Conservation (phyloP, 2,113 vertebrate genomes). For the Podarcis raffonei region DNA sequence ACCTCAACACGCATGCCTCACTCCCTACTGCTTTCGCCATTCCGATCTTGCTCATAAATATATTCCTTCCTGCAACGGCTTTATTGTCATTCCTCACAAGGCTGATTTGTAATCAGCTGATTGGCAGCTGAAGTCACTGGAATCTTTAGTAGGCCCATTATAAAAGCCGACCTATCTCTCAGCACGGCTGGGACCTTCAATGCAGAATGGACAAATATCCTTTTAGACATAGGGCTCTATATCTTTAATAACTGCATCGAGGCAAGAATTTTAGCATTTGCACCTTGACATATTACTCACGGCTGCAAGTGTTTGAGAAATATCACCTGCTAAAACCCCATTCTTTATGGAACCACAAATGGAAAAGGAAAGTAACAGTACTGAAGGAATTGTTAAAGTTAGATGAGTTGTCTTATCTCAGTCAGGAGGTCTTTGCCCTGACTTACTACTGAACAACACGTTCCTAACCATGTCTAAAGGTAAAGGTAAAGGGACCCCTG, state of each 20-base stretch:
- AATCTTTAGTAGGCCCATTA: neutral
- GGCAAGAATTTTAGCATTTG: neutral
- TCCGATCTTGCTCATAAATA: conserved; percentile 14
- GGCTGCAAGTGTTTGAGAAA: neutral
- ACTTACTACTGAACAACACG: too few relatives aligned
- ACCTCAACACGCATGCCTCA: neutral
- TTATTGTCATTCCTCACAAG: neutral
- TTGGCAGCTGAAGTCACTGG: neutral
- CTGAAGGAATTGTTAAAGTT: neutral
- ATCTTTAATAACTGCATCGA: neutral
- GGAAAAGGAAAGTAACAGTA: neutral
- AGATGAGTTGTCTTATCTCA: neutral
- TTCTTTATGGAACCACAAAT: neutral
- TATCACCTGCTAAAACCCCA: neutral
- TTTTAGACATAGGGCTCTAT: neutral
- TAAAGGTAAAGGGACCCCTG: too few relatives aligned
- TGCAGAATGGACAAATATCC: neutral
- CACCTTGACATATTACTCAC: neutral
- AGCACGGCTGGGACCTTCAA: neutral
- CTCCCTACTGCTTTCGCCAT: neutral
- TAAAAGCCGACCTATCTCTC: conserved; percentile 1
- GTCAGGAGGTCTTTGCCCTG: too few relatives aligned
- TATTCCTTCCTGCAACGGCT: neutral
- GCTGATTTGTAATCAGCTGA: neutral
- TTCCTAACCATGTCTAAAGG: too few relatives aligned